Percentiles rank a stretch among this genome's conserved stretches.
These are phyloP conservation scores for Ciconia stormi DNA, from an alignment of 2,113 vertebrate genomes.

Conservation along the genomic window DNA sequence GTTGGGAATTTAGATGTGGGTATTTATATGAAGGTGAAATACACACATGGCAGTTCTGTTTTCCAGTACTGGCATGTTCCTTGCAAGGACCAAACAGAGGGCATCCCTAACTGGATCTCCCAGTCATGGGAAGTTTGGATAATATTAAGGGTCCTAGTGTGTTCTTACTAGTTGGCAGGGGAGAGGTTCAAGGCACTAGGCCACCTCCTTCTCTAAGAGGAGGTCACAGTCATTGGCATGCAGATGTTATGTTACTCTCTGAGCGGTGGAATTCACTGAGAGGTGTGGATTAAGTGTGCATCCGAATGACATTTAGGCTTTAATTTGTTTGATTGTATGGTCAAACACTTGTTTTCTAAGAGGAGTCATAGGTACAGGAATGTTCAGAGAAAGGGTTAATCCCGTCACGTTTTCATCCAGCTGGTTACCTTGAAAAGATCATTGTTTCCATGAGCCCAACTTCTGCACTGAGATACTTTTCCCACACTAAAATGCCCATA, in stretches of 20 bases:
- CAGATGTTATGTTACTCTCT: neutral
- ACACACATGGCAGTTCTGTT: neutral
- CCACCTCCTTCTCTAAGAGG: neutral
- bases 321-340: neutral
- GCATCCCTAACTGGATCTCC: neutral
- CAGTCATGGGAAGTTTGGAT: neutral
- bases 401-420: neutral
- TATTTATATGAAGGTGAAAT: neutral
- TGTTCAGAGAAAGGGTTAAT: neutral
- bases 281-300: neutral
- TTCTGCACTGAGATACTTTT: neutral
- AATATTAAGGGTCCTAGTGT: neutral
- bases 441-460: neutral
- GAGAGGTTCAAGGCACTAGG: neutral
- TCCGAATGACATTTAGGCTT: neutral
- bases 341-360: neutral
- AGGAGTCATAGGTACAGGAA: neutral
- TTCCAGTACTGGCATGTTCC: neutral
- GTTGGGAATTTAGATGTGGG: neutral
- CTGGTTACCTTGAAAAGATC: neutral
- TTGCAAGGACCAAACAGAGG: neutral
- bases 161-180: neutral
- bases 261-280: neutral
- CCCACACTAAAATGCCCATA: neutral
- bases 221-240: neutral